Evolutionary conservation across 1,140 invertebrate genomes (phyloP).

Genomic region (Drosophila bipectinata): DNA sequence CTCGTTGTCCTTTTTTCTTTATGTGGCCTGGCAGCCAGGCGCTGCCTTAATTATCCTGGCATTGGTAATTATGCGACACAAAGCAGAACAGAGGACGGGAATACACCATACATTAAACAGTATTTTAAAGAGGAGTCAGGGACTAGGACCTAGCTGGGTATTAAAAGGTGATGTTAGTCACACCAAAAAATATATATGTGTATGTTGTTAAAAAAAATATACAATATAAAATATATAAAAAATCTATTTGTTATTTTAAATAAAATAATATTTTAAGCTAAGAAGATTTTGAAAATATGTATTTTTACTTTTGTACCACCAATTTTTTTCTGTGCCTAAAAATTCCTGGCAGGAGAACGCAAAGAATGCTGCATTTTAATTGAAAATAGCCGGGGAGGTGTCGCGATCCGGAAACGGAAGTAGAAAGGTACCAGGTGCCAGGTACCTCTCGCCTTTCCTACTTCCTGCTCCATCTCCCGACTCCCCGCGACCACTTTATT

Average conservation of each 20-base stretch:
- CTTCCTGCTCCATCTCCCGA: not conserved
- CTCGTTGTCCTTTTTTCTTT: slow-evolving; percentile 48
- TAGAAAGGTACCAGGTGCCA: slow-evolving; percentile 33
- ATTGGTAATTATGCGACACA: slow-evolving; percentile 60
- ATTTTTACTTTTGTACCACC: not conserved
- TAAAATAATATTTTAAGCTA: not conserved
- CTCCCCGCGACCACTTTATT: not conserved
- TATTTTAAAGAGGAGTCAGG: slow-evolving; percentile 29
- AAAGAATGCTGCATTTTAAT: slow-evolving; percentile 74
- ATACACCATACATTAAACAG: slow-evolving; percentile 41
- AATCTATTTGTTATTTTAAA: not conserved
- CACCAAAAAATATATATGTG: not conserved
- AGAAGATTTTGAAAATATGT: not conserved
- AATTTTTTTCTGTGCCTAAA: slow-evolving; percentile 14
- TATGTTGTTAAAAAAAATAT: not conserved
- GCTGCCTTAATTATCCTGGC: slow-evolving; percentile 55
- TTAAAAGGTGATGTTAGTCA: not conserved
- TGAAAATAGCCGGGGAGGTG: slow-evolving; percentile 52
- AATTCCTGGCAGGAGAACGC: slow-evolving; percentile 13
- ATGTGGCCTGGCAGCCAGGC: slow-evolving; percentile 32
- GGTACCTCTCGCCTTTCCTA: not conserved
- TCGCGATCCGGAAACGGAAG: slow-evolving; percentile 62
- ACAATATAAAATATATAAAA: not conserved
- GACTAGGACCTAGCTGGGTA: slow-evolving; percentile 3
- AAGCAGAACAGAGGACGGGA: slow-evolving; percentile 43